Evolutionary conservation across 2,888 invertebrate genomes (phyloP), one percentile per base, ranked within the genome.

Genomic region (Microctonus aethiopoides): DNA sequence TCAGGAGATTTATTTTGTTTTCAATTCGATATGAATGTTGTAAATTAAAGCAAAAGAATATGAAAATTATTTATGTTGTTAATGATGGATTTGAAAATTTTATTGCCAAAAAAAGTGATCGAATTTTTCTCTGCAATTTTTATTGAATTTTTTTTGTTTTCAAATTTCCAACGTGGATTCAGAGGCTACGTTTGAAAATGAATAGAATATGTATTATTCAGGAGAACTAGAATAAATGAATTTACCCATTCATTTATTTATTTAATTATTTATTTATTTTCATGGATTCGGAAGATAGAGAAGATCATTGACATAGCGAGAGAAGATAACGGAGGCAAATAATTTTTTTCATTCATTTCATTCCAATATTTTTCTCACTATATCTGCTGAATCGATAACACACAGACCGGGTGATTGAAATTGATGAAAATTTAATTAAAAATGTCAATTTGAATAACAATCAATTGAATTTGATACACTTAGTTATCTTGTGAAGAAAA

Each of bases 31-130:
- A 10, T 46, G 7, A 4, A 16, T 65, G 60, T 68, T 73, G 10
- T 26, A 65, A 29, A 9, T 56, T 46, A 13, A 24, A 36, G 52
- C 16, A 24, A 52, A 32, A 32, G 32, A 67, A 56, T 56, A 22
- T 2, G 20, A 13, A 60, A 39, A 61, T 54, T 39, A 36, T 46
- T 36, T n/a, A 16, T 41, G 22, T 26, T 16, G 22, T 36, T n/a
- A n/a, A n/a, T n/a, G n/a, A n/a, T n/a, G n/a, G n/a, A n/a, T n/a
- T n/a, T n/a, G n/a, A 77, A 76, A 82, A 81, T 80, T 81, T 81
- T 79, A 82, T 77, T 80, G 80, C 81, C 76, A 76, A 73, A 79
- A 74, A 20, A 74, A 74, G 68, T 72, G 68, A 77, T 75, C 72
- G 76, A 78, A 77, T 77, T 61, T 67, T 66, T 71, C 68, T 74